A percentile compares a stretch with the other conserved stretches of the same genome.
These are phyloP conservation scores for Valencia hispanica DNA, from an alignment of 2,797 vertebrate species.

Conservation along the genomic window DNA sequence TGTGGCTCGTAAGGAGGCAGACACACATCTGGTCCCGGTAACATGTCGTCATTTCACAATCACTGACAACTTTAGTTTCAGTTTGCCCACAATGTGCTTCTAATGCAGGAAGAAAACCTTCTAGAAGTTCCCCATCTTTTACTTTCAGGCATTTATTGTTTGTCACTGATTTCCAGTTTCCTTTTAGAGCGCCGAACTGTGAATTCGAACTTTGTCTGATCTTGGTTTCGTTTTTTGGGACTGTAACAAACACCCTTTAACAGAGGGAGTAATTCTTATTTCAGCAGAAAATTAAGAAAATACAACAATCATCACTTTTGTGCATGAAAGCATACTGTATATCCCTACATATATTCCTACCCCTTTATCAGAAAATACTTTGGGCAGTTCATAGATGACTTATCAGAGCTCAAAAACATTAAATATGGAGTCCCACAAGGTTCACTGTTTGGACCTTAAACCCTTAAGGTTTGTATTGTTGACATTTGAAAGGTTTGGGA, in stretches of 20 bases:
- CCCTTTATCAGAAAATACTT: background rate
- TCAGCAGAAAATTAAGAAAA: background rate
- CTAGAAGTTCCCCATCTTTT: background rate
- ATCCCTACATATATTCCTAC: too few relatives aligned
- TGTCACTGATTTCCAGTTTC: background rate
- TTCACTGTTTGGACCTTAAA: background rate
- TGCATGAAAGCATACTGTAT: background rate
- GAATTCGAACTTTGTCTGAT: background rate
- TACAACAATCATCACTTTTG: background rate
- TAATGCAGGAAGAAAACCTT: background rate
- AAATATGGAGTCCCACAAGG: background rate
- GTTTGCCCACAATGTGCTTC: conserved; percentile 5
- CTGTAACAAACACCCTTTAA: background rate
- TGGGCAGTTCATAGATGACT: background rate
- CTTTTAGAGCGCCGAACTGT: background rate
- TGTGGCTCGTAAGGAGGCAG: conserved; percentile 24
- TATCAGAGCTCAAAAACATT: background rate
- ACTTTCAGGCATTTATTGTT: background rate
- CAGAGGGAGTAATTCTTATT: background rate
- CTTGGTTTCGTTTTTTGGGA: background rate
- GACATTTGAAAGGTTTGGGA: background rate
- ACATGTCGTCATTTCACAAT: background rate
- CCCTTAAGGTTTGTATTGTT: background rate
- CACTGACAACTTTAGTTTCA: background rate
- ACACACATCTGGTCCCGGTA: conserved; percentile 10